Evolutionary conservation across 2,888 invertebrate species (phyloP), one percentile per base, ranked within the genome.

Genomic region (Griposia aprilina): DNA sequence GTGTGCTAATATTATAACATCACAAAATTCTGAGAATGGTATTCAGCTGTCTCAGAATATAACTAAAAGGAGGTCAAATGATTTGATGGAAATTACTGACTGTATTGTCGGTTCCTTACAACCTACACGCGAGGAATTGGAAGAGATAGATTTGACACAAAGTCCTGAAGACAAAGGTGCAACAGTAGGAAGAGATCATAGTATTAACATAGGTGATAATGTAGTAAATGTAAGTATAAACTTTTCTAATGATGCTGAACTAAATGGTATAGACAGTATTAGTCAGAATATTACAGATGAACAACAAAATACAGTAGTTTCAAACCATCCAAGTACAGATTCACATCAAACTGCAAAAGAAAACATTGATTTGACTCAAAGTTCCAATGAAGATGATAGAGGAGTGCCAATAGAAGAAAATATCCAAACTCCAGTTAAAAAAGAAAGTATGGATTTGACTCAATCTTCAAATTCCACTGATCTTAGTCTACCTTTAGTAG

Each of bases 61-160:
- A 63, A 94, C 92, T 11, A 93, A 89, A 85, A 92, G 91, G 73
- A 93, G 84, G 83, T 92, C 93, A 6, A 89, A 94, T 91, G 94
- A 96, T 89, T 91, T 92, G 74, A 95, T 96, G 95, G 95, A 96
- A 86, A 91, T 95, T 0, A 95, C 96, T 75, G 90, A 94, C 70
- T 96, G 96, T 92, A 90, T 94, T 72, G 85, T 84, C 59, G 79
- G 83, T 45, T 85, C 77, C 50, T 90, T 90, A 41, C 89, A 92
- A 82, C 82, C 72, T 76, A 77, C 84, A 60, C 57, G 83, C 48
- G 81, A 90, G 55, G 89, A 89, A 72, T 77, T 87, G 62, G 82
- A 90, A 68, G 90, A 90, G 76, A 91, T 94, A 76, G 91, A 94
- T 81, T 85, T 93, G 1, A 94, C 92, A 65, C 91, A 91, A 85